Base-by-base conservation (phyloP, 1,140 invertebrate species). In the Calliphora vicina region DNA sequence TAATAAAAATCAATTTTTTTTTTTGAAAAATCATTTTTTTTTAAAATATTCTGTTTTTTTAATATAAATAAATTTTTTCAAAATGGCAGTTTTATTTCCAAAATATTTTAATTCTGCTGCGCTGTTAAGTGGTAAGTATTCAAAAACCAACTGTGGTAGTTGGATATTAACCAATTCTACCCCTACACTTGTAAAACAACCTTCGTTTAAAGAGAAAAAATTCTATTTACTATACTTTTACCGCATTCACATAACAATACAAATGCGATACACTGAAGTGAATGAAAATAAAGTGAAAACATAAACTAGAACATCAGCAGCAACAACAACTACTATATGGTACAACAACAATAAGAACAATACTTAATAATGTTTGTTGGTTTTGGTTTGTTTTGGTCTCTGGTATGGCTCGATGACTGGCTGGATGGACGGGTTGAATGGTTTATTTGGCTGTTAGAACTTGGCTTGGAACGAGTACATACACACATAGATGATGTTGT, bases 311-410 rank as follows among this genome's bases (percentile, higher is more conserved):
- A 76, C 80, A 83, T 84, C 72, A 35, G 35, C 80, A 82, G 81
- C 84, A 84, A 83, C 86, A 73, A 84, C 85, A 86, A 78, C 72
- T 82, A 1, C 57, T 35, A 82, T 57, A 50, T n/a, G n/a, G n/a
- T n/a, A 42, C 80, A 82, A 81, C 84, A 84, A 83, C 85, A 73
- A 85, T 86, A 86, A 73, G 45, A 83, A 2, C 57, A 61, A 82
- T 57, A 50, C 10, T 72, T 78, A 78, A 78, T 78, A 78, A 78
- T 43, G n/a, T 43, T 78, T 23, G 74, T 8, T 76, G 74, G 35
- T 78, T 43, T 78, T 50, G 74, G 35, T 23, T 43, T n/a, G 74
- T 29, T 35, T 4, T 35, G 29, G 29, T 35, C 6, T 35, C 35
- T 35, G 26, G 72, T 25, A 57, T 57, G 45, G 15, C 12, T 57